Evolutionary conservation across 2,888 invertebrate species (phyloP).

Genomic region (Cryptocephalus moraei): DNA sequence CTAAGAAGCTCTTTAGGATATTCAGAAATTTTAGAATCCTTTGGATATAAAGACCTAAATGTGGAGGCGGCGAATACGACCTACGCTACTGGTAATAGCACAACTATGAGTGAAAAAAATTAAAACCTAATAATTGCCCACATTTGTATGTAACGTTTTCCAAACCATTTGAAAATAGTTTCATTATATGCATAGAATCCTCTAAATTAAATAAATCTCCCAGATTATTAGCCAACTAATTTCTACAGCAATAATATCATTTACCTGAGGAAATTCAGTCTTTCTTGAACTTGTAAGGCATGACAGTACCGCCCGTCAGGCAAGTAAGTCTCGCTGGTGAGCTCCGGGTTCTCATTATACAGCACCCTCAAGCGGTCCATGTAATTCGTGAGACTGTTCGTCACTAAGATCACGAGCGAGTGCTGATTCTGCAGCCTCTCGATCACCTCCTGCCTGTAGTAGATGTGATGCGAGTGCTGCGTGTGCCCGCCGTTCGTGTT

Average conservation of each 20-base stretch:
- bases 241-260: neutral
- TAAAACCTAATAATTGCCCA: no score
- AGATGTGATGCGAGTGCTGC: slow-evolving; percentile 47
- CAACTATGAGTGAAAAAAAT: no score
- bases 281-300: slow-evolving; percentile 84
- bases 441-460: slow-evolving; percentile 52
- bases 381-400: slow-evolving; percentile 82
- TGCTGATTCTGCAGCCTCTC: slow-evolving; percentile 86
- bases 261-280: slow-evolving; percentile 72
- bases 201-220: no score
- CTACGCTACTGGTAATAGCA: no score
- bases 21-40: no score
- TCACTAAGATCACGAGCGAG: slow-evolving; percentile 85
- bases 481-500: slow-evolving; percentile 49
- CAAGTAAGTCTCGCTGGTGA: slow-evolving; percentile 68
- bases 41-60: no score
- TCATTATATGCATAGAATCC: no score
- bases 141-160: no score
- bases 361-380: slow-evolving; percentile 74
- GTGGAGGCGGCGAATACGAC: no score
- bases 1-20: no score
- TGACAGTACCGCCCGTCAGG: slow-evolving; percentile 89
- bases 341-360: slow-evolving; percentile 58
- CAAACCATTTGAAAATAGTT: no score
- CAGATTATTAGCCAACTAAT: no score